phyloP scores from a whole-genome alignment of 2,797 vertebrate genomes.

The Takifugu rubripes region DNA sequence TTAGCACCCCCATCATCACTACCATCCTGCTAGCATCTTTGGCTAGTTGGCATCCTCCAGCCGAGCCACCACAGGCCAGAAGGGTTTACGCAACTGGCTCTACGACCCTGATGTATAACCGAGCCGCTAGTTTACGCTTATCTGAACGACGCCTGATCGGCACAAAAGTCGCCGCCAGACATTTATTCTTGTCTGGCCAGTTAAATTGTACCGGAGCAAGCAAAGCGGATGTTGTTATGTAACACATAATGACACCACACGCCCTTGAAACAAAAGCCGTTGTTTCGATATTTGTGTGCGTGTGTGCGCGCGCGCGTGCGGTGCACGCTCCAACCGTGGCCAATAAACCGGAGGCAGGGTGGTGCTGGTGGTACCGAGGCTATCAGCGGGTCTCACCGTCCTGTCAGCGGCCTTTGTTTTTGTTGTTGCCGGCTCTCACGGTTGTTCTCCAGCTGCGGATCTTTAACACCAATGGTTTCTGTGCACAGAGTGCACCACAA shows the following conservation, averaged over 20 bases:
- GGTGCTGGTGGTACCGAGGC: not conserved
- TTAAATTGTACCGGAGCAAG: conserved; percentile 24
- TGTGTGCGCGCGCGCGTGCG: conserved; percentile 15
- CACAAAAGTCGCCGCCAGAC: not conserved
- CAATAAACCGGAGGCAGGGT: conserved; percentile 14
- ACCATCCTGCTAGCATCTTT: conserved; percentile 51
- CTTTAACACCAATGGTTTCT: not conserved
- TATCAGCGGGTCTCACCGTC: conserved; percentile 32
- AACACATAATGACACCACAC: conserved; percentile 72
- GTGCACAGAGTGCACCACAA: conserved; percentile 2
- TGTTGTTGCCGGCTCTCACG: conserved; percentile 67
- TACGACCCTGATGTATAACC: not conserved
- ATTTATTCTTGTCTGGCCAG: conserved; percentile 12
- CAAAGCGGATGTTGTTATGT: conserved; percentile 73
- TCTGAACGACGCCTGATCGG: not conserved
- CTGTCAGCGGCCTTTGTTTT: conserved; percentile 71
- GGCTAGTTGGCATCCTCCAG: conserved; percentile 53
- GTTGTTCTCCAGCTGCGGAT: conserved; percentile 25
- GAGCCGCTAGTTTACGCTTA: not conserved
- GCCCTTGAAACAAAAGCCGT: conserved; percentile 77
- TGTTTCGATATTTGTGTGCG: conserved; percentile 55
- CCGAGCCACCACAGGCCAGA: conserved; percentile 47
- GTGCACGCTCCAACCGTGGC: conserved; percentile 23
- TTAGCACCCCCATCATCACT: conserved; percentile 30
- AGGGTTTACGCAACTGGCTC: conserved; percentile 2